Evolutionary conservation across 2,797 vertebrate genomes (phyloP), one percentile per base, ranked within the genome.

Genomic region (Neosalanx taihuensis): DNA sequence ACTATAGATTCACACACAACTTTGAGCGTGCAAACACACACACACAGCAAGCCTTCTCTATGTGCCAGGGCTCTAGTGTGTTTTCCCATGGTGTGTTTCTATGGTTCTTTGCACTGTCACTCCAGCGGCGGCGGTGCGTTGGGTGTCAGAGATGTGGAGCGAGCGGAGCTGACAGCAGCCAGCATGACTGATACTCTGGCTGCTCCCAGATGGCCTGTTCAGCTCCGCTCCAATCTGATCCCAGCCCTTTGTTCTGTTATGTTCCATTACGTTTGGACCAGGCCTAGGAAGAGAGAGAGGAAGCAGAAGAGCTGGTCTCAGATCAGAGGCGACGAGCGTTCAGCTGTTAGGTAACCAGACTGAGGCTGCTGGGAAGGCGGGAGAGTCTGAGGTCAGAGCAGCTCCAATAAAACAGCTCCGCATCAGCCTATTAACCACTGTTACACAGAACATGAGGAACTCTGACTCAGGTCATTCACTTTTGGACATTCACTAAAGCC

Each of bases 181-280:
- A 89, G 81, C 90, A 85, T 86, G 92, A 93, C 85, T 90, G 84
- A 83, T 89, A 86, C 88, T 91, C 90, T 79, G 87, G 82, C 91
- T 89, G 86, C 82, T 90, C 89, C 91, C 91, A 90, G 84, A 86
- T 91, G 91, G 93, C 91, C 89, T 86, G 83, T 88, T 82, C 92
- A 92, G 94, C 91, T 92, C 85, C 91, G 87, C 86, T 89, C 84
- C 87, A 89, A 75, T 92, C 90, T 91, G 85, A 80, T 92, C 91
- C 81, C 81, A 77, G 88, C 85, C 83, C 86, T 91, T 93, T 93
- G 92, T 90, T 88, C 84, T 89, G 91, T 89, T 90, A 90, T 89
- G 89, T 92, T 91, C 88, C 89, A 90, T 90, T 89, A 89, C 84
- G 88, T 85, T 76, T 84, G 85, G 70, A 81, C 85, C 87, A 91